Conservation (phyloP, 2,113 vertebrate species). For the Microtus pennsylvanicus region DNA sequence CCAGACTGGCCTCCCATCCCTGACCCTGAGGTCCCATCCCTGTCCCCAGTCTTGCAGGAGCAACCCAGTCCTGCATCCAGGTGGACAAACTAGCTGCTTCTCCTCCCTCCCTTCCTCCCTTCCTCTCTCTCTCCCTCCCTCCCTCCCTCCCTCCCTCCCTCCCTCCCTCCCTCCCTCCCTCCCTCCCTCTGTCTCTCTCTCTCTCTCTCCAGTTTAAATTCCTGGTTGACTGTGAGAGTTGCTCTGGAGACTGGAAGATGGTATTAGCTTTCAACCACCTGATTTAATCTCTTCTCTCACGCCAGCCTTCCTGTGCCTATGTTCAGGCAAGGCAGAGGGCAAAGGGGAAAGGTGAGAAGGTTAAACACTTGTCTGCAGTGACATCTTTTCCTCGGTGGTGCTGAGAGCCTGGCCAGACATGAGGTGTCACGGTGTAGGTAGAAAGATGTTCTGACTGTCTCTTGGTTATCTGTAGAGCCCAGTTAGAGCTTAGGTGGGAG, state of each 20-base stretch:
- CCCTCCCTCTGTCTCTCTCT: constrained; percentile 44
- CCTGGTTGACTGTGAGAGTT: constrained; percentile 79
- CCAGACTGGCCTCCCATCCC: neutral
- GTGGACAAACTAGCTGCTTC: neutral
- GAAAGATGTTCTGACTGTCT: neutral
- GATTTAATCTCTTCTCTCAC: constrained; percentile 79
- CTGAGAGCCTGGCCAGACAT: constrained; percentile 45
- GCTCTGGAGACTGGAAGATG: constrained; percentile 84
- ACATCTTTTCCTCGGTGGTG: constrained; percentile 80
- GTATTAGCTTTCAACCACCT: constrained; percentile 82
- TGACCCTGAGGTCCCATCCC: neutral
- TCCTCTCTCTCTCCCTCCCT: too few relatives aligned
- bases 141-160: too few relatives aligned
- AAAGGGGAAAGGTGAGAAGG: constrained; percentile 84
- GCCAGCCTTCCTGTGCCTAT: constrained; percentile 70
- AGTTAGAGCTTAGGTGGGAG: neutral
- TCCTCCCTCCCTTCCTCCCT: neutral
- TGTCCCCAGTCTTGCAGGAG: neutral
- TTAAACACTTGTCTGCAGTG: constrained; percentile 66
- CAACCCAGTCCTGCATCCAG: neutral
- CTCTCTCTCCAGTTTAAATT: constrained; percentile 79
- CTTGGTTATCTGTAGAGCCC: neutral
- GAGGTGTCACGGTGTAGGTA: neutral
- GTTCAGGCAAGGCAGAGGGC: constrained; percentile 76
- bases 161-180: neutral